Evolutionary conservation across 2,113 vertebrate species (phyloP), one percentile per base, ranked within the genome.

Genomic region (Stigmatopora argus): DNA sequence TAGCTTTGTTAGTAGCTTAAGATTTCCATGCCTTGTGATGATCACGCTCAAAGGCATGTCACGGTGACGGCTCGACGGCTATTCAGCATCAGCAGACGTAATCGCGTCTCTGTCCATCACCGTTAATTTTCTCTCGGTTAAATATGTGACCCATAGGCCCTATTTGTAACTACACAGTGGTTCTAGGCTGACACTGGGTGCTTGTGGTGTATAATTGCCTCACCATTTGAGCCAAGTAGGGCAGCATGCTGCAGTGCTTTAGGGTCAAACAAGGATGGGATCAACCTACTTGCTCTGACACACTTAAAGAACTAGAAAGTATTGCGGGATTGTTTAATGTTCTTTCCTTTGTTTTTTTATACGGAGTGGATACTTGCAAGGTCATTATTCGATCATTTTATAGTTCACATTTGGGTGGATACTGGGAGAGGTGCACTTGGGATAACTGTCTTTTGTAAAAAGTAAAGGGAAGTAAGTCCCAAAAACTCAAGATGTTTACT

Each of bases 141-240:
- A 76, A 64, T 73, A 15, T 23, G 31, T 41, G 57, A 72, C 62
- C 70, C 61, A 52, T n/a, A 47, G 70, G 60, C 65, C 48, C 62
- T 49, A 48, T 78, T 61, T 47, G 21, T 52, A 48, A 65, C 19
- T 3, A 58, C 5, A 52, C 5, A 52, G 57, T 61, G 60, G 57
- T 31, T 69, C 8, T 5, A 18, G 51, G 67, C 64, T 66, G 69
- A 68, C 60, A 59, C 7, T 3, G 55, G 45, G 69, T 23, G 12
- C 58, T 71, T 64, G 62, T 72, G 58, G 63, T 69, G 74, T 68
- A 21, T 70, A 78, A 77, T 66, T 75, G 65, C 69, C 71, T 74
- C 65, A 23, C 63, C 77, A 77, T 71, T 75, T 77, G 52, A 47
- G 23, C 56, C 65, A 38, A 62, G 65, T 41, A 70, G 62, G 58